A percentile compares a stretch with the other conserved stretches of the same genome.
Conservation (phyloP, 2,888 invertebrate species). For the Netelia fuscicornis region DNA sequence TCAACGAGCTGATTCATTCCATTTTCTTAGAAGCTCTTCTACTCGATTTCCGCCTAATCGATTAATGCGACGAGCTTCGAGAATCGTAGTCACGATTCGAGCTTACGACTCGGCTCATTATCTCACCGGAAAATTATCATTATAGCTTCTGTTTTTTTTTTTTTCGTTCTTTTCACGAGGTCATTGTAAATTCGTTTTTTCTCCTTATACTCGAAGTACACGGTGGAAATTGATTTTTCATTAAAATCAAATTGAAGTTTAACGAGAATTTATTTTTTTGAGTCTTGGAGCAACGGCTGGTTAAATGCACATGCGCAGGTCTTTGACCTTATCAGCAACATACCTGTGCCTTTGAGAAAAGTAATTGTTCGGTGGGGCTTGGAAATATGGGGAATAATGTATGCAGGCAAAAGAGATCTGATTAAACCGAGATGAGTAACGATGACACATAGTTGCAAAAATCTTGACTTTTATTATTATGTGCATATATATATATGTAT, state of each 20-base stretch:
- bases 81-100: slow-evolving; percentile 37
- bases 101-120: neutral
- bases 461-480: slow-evolving; percentile 16
- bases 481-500: no score
- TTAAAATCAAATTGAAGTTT: slow-evolving; percentile 14
- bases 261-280: neutral
- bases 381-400: no score
- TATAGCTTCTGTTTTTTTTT: neutral
- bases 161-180: neutral
- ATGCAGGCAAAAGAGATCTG: slow-evolving; percentile 35
- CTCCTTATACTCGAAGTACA: neutral
- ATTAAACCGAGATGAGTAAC: slow-evolving; percentile 73
- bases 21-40: slow-evolving; percentile 41
- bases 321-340: no score
- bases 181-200: no score
- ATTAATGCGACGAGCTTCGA: slow-evolving; percentile 34
- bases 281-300: no score
- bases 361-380: no score
- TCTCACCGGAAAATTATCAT: slow-evolving; percentile 2
- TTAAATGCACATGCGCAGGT: no score
- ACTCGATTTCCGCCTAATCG: slow-evolving; percentile 33
- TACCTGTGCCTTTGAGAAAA: no score
- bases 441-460: slow-evolving; percentile 72
- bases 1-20: slow-evolving; percentile 41
- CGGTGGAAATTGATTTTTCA: slow-evolving; percentile 7